Percentiles rank a stretch among this genome's conserved stretches.
Evolutionary conservation across 2,797 vertebrate genomes (phyloP).

Genomic region (Schizopygopsis malacanthus): DNA sequence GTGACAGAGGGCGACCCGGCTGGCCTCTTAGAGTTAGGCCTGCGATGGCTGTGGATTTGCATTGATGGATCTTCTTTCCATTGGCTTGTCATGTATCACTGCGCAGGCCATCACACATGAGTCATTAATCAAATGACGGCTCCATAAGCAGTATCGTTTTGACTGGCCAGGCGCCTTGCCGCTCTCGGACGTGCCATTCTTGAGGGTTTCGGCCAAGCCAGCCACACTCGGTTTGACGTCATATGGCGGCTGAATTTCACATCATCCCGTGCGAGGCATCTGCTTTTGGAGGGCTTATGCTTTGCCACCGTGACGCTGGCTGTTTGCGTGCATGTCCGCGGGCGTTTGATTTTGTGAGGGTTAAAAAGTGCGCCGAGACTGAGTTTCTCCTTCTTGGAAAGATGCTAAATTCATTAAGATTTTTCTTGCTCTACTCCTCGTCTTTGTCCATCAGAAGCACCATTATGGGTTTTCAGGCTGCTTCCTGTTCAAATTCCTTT

Average conservation of each 20-base stretch:
- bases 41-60: conserved; percentile 73
- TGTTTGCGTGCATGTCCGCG: conserved; percentile 7
- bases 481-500: conserved; percentile 87
- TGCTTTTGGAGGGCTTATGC: conserved; percentile 15
- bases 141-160: conserved; percentile 61
- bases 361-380: conserved; percentile 42
- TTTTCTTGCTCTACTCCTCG: conserved; percentile 75
- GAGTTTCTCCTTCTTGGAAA: conserved; percentile 77
- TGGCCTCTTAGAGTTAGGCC: conserved; percentile 64
- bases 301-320: not conserved
- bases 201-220: conserved; percentile 29
- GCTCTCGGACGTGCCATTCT: conserved; percentile 49
- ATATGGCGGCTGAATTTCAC: conserved; percentile 19
- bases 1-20: conserved; percentile 73
- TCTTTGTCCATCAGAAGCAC: conserved; percentile 82
- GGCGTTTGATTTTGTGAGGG: conserved; percentile 36
- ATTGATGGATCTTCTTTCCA: conserved; percentile 83
- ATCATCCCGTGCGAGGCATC: not conserved
- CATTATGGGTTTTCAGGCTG: conserved; percentile 87
- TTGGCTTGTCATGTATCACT: conserved; percentile 77
- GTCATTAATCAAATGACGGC: conserved; percentile 82
- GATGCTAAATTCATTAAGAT: conserved; percentile 84
- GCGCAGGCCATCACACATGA: conserved; percentile 72
- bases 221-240: conserved; percentile 25
- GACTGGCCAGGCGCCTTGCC: conserved; percentile 63